A percentile compares a stretch with the other conserved stretches of the same genome.
Conservation (phyloP, 2,888 invertebrate genomes). For the Cryptus armator region DNA sequence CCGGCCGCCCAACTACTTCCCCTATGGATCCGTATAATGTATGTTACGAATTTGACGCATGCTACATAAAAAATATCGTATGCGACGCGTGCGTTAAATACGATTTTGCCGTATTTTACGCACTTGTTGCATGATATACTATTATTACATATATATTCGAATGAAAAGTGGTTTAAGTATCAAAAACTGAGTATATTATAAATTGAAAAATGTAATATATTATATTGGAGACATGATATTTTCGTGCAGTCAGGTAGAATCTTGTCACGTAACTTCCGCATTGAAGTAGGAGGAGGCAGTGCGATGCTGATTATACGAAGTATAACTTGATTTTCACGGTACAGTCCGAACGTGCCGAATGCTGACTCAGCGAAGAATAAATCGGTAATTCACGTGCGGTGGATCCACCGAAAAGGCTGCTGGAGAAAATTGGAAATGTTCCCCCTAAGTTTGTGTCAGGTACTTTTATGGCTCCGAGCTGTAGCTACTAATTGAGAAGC, state of each 20-base stretch:
- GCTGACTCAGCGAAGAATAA: constrained; percentile 73
- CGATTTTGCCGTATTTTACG: no score
- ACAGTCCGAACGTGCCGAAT: constrained; percentile 62
- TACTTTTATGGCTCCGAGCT: constrained; percentile 47
- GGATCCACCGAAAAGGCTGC: constrained; percentile 71
- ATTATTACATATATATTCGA: no score
- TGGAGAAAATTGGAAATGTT: constrained; percentile 76
- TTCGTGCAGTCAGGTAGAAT: neutral
- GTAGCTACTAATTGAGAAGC: constrained; percentile 47
- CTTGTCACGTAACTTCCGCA: neutral
- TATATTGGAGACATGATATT: neutral
- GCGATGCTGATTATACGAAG: constrained; percentile 14
- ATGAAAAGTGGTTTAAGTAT: no score
- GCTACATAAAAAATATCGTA: no score
- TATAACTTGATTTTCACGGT: constrained; percentile 28
- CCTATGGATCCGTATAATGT: no score
- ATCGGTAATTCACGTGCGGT: constrained; percentile 75
- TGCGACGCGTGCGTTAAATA: no score
- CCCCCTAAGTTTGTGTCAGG: constrained; percentile 71
- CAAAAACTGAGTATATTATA: no score
- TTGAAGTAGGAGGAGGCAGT: neutral
- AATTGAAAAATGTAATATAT: no score
- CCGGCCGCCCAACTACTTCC: no score
- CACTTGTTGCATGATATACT: no score
- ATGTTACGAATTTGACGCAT: no score